phyloP scores from a whole-genome alignment of 1,140 invertebrate genomes.

The Pseudomyrmex cubaensis region DNA sequence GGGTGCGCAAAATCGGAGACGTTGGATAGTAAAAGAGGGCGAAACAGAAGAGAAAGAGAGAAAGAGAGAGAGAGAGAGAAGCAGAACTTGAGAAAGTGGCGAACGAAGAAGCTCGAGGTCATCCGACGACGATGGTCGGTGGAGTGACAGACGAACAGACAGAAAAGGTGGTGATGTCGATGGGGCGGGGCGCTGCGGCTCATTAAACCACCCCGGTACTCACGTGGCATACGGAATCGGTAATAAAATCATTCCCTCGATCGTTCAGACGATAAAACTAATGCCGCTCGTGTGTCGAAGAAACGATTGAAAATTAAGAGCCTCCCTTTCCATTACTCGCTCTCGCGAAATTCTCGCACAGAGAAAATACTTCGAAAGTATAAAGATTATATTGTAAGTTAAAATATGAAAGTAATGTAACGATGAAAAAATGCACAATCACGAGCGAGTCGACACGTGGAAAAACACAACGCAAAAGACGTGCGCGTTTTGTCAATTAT shows the following conservation, averaged over 20 bases:
- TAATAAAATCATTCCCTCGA: slow-evolving; percentile 81
- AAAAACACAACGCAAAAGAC: too few relatives aligned
- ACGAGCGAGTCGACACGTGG: too few relatives aligned
- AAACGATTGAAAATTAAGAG: slow-evolving; percentile 64
- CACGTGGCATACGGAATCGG: slow-evolving; percentile 79
- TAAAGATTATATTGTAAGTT: background rate
- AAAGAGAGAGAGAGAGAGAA: background rate
- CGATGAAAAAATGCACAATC: too few relatives aligned
- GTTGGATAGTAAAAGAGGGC: slow-evolving; percentile 64
- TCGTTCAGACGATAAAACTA: slow-evolving; percentile 77
- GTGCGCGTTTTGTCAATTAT: background rate
- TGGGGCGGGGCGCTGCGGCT: slow-evolving; percentile 67
- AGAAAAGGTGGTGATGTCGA: slow-evolving; percentile 39
- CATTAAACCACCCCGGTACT: slow-evolving; percentile 81
- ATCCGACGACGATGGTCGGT: slow-evolving; percentile 60
- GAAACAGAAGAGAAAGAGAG: slow-evolving; percentile 38
- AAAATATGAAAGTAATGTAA: background rate
- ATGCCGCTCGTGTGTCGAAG: slow-evolving; percentile 10
- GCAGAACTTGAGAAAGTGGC: slow-evolving; percentile 25
- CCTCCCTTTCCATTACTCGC: background rate
- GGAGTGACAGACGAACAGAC: slow-evolving; percentile 43
- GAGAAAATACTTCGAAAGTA: background rate
- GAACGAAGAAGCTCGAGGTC: slow-evolving; percentile 68
- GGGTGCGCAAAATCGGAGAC: slow-evolving; percentile 65
- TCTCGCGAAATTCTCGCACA: background rate